Conservation (phyloP, 2,888 invertebrate genomes). For the Nyleta sp. region DNA sequence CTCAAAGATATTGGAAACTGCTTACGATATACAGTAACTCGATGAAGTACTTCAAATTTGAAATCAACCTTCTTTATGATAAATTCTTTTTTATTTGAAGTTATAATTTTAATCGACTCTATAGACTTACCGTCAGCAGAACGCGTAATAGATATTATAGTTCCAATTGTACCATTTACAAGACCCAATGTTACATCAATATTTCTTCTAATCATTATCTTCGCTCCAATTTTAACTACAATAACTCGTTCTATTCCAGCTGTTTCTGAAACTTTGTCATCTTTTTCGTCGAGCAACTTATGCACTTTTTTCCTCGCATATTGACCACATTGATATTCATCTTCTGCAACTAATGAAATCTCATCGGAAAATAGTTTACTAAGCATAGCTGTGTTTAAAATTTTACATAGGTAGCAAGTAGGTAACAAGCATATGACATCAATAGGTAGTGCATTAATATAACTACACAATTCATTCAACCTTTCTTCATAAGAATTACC, state of each 20-base stretch:
- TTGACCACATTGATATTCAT: conserved; percentile 6
- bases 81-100: conserved; percentile 9
- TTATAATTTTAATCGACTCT: conserved; percentile 16
- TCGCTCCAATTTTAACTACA: conserved; percentile 8
- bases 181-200: conserved; percentile 21
- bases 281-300: neutral
- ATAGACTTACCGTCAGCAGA: conserved; percentile 4
- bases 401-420: conserved; percentile 11
- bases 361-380: conserved; percentile 2
- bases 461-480: conserved; percentile 11
- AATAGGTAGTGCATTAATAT: neutral
- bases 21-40: conserved; percentile 3
- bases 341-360: conserved; percentile 8
- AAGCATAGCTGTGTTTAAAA: conserved; percentile 15
- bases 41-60: conserved; percentile 8
- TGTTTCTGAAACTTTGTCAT: conserved; percentile 14
- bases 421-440: conserved; percentile 22
- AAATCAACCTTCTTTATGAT: conserved; percentile 2
- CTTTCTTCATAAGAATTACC: neutral
- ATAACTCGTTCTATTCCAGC: conserved; percentile 28
- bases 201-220: conserved; percentile 22
- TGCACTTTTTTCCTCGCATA: conserved; percentile 2
- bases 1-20: conserved; percentile 7
- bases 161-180: conserved; percentile 23
- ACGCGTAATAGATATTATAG: conserved; percentile 1